Conservation (phyloP, 2,113 vertebrate genomes). For the Candoia aspera region DNA sequence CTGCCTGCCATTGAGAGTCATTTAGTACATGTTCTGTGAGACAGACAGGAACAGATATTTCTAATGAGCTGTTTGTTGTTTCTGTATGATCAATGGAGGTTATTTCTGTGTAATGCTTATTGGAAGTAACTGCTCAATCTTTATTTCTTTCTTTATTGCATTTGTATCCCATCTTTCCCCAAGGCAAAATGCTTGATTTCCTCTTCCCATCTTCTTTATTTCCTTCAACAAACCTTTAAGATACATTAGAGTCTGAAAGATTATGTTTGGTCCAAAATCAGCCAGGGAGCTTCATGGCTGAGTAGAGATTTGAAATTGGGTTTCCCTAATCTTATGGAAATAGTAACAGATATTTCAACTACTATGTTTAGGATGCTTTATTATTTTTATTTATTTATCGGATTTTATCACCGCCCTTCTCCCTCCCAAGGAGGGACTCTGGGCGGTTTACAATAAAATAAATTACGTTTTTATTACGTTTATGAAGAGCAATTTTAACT, state of each 20-base stretch:
- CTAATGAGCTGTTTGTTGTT: background rate
- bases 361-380: background rate
- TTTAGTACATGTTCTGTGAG: background rate
- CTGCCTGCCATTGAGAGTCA: too few relatives aligned
- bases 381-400: too few relatives aligned
- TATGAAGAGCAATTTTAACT: background rate
- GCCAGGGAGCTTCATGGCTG: background rate
- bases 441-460: too few relatives aligned
- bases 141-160: background rate
- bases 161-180: constrained; percentile 1
- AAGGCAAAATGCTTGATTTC: background rate
- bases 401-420: too few relatives aligned
- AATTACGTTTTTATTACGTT: background rate
- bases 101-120: constrained; percentile 2
- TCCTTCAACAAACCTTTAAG: constrained; percentile 2
- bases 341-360: background rate
- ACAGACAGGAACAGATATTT: background rate
- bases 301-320: background rate
- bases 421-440: too few relatives aligned
- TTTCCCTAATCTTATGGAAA: background rate
- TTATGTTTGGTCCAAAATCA: background rate
- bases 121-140: background rate
- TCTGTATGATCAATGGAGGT: background rate
- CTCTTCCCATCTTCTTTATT: background rate
- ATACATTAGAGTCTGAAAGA: background rate